Conservation (phyloP, 2,113 vertebrate genomes). For the Proterorhinus semilunaris region DNA sequence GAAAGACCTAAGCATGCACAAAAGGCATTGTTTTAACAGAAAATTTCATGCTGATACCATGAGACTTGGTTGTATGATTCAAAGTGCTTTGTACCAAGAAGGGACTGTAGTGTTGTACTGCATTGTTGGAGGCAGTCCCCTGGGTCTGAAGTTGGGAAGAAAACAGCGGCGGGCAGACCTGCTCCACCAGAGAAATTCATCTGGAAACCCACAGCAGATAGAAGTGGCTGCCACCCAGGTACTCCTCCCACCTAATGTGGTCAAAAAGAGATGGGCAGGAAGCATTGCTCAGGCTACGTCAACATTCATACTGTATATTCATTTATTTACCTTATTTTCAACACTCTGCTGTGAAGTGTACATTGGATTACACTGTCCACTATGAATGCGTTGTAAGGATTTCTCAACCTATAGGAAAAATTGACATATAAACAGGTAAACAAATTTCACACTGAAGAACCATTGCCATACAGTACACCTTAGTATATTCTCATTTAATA, state of each 20-base stretch:
- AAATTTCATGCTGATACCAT: not conserved
- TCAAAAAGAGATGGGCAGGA: not conserved
- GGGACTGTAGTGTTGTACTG: slow-evolving; percentile 90
- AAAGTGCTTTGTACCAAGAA: slow-evolving; percentile 80
- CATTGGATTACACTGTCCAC: slow-evolving; percentile 93
- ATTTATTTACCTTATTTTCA: slow-evolving; percentile 86
- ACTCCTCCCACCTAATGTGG: slow-evolving; percentile 76
- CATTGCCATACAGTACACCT: too few species aligned
- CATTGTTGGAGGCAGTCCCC: slow-evolving; percentile 92
- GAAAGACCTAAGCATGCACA: slow-evolving; percentile 81
- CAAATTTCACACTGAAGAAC: too few species aligned
- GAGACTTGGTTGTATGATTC: not conserved
- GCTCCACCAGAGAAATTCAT: slow-evolving; percentile 85
- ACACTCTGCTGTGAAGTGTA: slow-evolving; percentile 96
- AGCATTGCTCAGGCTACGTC: not conserved
- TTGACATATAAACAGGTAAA: not conserved
- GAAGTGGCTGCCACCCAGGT: slow-evolving; percentile 92
- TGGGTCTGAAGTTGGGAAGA: slow-evolving; percentile 91
- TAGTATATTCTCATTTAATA: not conserved
- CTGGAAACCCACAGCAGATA: slow-evolving; percentile 90
- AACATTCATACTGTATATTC: not conserved
- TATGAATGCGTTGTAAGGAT: slow-evolving; percentile 93
- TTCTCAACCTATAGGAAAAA: slow-evolving; percentile 85
- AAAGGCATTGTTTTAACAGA: not conserved
- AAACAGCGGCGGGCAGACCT: slow-evolving; percentile 87